Evolutionary conservation across 2,888 invertebrate genomes (phyloP).

Genomic region (Epinotia bilunana): DNA sequence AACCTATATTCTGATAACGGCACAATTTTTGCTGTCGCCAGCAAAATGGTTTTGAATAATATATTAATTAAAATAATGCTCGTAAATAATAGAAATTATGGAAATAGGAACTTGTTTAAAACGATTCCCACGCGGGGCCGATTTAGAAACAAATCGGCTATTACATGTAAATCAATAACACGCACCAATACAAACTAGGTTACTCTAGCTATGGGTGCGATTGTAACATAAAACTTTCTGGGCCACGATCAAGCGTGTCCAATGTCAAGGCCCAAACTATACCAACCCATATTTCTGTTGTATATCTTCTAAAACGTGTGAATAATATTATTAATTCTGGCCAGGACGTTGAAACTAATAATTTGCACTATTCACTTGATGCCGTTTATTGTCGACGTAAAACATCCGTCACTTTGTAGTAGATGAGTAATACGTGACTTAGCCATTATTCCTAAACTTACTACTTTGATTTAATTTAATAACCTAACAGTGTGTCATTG

Average conservation of each 20-base stretch:
- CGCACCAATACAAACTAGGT: constrained; percentile 23
- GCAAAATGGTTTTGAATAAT: background rate
- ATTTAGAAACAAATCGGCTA: constrained; percentile 20
- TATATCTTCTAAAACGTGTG: background rate
- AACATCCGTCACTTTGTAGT: background rate
- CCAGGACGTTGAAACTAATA: background rate
- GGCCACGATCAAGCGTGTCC: constrained; percentile 24
- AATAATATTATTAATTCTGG: background rate
- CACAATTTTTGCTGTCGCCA: background rate
- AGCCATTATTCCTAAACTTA: background rate
- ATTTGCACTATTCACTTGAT: background rate
- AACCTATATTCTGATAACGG: background rate
- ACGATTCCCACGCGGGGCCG: constrained; percentile 11
- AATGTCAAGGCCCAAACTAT: constrained; percentile 15
- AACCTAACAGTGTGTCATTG: background rate
- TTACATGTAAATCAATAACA: constrained; percentile 21
- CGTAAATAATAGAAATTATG: background rate
- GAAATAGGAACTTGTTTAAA: constrained; percentile 7
- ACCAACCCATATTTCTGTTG: constrained; percentile 1
- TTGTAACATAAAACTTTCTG: constrained; percentile 23
- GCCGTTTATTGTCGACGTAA: background rate
- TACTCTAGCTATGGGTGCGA: constrained; percentile 3
- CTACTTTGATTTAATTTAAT: background rate
- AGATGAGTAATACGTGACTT: background rate
- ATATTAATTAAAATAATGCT: background rate